Evolutionary conservation across 2,888 invertebrate species (phyloP).

Genomic region (Agelastica alni): DNA sequence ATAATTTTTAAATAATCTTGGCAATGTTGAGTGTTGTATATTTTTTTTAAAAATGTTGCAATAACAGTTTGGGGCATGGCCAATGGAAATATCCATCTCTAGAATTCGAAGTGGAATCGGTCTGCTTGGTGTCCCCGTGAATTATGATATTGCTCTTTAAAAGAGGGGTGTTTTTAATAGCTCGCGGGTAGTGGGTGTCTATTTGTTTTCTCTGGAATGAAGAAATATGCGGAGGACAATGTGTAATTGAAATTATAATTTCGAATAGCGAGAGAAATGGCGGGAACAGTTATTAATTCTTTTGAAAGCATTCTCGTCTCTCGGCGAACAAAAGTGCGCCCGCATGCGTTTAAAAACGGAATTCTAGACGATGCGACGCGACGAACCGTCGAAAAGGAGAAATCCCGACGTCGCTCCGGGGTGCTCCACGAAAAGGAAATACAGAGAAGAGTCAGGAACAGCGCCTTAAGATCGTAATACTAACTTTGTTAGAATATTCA

Average conservation of each 20-base stretch:
- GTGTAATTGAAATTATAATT: constrained; percentile 26
- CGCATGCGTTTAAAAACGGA: constrained; percentile 11
- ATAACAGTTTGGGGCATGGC: not conserved
- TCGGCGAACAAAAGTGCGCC: constrained; percentile 20
- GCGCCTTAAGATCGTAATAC: no score
- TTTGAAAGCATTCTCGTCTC: constrained; percentile 17
- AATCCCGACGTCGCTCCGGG: constrained; percentile 6
- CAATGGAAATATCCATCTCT: constrained; percentile 6
- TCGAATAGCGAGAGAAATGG: constrained; percentile 24
- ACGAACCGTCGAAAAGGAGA: constrained; percentile 2
- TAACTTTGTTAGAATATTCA: no score
- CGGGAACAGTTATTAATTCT: constrained; percentile 25
- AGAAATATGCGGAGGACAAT: constrained; percentile 26
- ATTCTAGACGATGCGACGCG: constrained; percentile 14
- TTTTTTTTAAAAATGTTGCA: no score
- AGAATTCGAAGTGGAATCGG: constrained; percentile 7
- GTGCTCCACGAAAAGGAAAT: not conserved
- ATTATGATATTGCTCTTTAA: constrained; percentile 36
- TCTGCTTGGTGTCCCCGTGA: constrained; percentile 31
- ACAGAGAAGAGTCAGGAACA: not conserved
- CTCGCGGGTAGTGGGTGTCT: constrained; percentile 20
- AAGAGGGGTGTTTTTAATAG: constrained; percentile 28
- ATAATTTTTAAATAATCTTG: no score
- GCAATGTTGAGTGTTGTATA: no score
- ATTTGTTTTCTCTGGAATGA: constrained; percentile 28